These are phyloP conservation scores for Peromyscus nudipes DNA, from an alignment of 2,797 vertebrate genomes.

Conservation along the genomic window DNA sequence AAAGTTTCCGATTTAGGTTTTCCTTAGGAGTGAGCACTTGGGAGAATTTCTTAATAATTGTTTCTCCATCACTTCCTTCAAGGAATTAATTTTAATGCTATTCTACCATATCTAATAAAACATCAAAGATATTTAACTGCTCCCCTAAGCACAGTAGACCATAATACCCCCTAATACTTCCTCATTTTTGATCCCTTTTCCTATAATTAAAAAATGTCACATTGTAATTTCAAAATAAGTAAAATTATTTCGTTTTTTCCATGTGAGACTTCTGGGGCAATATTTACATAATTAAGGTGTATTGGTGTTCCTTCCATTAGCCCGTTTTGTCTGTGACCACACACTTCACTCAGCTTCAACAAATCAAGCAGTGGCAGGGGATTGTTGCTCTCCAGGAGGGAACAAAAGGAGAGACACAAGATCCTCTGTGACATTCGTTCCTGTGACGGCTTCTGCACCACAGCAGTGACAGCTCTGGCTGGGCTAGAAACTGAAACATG, in stretches of 20 bases:
- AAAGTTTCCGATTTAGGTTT: neutral
- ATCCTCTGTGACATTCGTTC: too few relatives aligned
- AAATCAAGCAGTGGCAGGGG: neutral
- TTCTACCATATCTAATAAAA: slow-evolving; percentile 12
- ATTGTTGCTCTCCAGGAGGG: neutral
- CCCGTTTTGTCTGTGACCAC: neutral
- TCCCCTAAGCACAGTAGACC: neutral
- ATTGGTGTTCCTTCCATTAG: neutral
- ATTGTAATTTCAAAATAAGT: neutral
- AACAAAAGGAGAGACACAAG: neutral
- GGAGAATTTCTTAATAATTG: slow-evolving; percentile 8
- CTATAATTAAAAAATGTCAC: neutral
- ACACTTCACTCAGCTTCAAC: neutral
- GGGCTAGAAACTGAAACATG: neutral
- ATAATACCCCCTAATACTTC: neutral
- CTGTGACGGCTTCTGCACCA: neutral
- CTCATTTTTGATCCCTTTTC: neutral
- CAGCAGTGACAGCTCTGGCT: neutral
- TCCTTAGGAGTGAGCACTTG: neutral
- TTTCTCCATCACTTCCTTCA: slow-evolving; percentile 11
- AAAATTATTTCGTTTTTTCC: neutral
- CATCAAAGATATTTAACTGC: neutral
- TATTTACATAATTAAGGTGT: neutral
- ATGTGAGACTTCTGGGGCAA: neutral
- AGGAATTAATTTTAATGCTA: slow-evolving; percentile 19